Evolutionary conservation across 2,113 vertebrate genomes (phyloP).

Genomic region (Melozone crissalis): DNA sequence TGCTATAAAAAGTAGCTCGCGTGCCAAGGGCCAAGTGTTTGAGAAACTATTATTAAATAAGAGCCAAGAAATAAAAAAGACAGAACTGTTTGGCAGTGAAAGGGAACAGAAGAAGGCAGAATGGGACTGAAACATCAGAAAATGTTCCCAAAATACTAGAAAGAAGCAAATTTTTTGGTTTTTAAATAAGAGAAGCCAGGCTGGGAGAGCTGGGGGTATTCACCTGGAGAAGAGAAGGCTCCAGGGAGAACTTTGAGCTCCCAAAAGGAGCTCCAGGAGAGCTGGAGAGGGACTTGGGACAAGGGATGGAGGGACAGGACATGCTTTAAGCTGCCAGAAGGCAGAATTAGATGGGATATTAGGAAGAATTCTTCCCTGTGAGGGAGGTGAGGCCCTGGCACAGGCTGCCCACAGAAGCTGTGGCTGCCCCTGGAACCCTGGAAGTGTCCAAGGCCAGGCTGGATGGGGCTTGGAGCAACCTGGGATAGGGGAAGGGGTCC

Average conservation of each 20-base stretch:
- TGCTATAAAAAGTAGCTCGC: background rate
- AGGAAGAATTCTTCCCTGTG: background rate
- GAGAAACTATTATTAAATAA: background rate
- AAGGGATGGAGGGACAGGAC: background rate
- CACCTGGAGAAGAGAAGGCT: background rate
- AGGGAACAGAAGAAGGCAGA: background rate
- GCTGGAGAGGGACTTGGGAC: background rate
- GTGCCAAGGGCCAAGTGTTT: background rate
- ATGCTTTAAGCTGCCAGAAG: background rate
- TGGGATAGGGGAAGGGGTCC: background rate
- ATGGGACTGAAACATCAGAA: background rate
- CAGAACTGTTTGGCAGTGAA: background rate
- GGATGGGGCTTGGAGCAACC: fast-evolving
- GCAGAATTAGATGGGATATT: fast-evolving
- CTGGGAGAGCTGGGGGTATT: background rate
- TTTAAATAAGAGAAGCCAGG: background rate
- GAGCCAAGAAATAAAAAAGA: background rate
- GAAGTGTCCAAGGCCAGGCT: fast-evolving
- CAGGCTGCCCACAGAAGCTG: background rate
- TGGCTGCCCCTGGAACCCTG: background rate
- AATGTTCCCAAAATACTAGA: background rate
- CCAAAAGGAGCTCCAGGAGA: background rate
- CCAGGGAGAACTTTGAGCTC: background rate
- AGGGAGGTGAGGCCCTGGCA: fast-evolving
- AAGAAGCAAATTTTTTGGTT: background rate